phyloP scores from a whole-genome alignment of 2,797 vertebrate species.

The Chiroxiphia lanceolata region DNA sequence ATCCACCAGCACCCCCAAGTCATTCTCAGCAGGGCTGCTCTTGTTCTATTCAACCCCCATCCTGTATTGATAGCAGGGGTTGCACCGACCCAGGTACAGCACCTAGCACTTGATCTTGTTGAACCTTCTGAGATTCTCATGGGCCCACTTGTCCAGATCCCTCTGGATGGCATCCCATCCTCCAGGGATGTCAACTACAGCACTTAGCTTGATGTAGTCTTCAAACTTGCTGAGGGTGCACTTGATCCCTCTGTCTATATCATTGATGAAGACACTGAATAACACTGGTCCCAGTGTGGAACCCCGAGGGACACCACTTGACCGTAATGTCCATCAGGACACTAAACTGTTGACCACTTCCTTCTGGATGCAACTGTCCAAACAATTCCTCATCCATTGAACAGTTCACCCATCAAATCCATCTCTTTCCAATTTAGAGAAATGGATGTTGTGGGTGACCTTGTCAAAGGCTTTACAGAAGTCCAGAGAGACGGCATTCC shows the following conservation, averaged over 20 bases:
- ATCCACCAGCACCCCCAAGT: not conserved
- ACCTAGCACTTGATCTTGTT: not conserved
- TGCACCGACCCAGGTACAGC: not conserved
- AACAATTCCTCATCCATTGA: not conserved
- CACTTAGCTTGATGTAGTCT: not conserved
- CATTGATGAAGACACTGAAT: not conserved
- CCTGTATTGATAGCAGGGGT: not conserved
- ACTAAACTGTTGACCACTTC: not conserved
- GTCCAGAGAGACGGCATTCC: not conserved
- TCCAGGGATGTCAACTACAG: not conserved
- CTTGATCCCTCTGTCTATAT: not conserved
- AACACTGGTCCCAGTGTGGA: not conserved
- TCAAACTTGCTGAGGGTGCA: not conserved
- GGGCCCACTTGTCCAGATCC: not conserved
- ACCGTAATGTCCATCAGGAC: not conserved
- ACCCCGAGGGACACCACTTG: not conserved
- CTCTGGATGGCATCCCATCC: not conserved
- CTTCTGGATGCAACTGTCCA: not conserved
- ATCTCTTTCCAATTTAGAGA: not conserved
- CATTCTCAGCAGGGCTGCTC: not conserved
- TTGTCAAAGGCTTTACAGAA: not conserved
- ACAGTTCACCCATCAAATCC: not conserved
- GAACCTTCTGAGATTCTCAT: not conserved
- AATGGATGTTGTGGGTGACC: not conserved
- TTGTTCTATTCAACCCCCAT: not conserved